Base-by-base conservation (phyloP, 2,888 invertebrate species). In the Drosophila rellima region DNA sequence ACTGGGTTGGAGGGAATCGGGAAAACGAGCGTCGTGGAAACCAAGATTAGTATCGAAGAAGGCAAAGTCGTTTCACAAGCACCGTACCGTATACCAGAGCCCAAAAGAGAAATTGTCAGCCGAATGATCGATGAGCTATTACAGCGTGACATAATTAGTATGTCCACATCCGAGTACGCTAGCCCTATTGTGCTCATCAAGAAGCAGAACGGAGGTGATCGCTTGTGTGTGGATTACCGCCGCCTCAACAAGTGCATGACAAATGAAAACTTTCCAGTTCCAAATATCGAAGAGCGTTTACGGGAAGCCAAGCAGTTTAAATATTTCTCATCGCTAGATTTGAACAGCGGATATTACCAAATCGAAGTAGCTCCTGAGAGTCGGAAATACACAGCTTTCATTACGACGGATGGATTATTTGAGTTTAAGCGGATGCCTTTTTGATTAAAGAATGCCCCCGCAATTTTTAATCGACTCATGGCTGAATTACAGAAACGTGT, bases 361-460 rank as follows among this genome's bases (percentile, higher is more conserved):
- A 48, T 48, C 6, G 18, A 50, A 26, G 15, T 56, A 39, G 31
- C 29, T 18, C 26, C 39, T 5, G 35, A 52, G 11, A 40, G 47
- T 39, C 8, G 40, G 11, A 60, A 47, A 26, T 45, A 47, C 31
- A 70, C 62, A 8, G 62, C 71, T 0, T 74, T 74, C 10, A 54
- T 63, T 18, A 74, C 66, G 0, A 67, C 55, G 0, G 71, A 72
- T n/a, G 74, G 71, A 2, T n/a, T 68, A 5, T 67, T 60, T 13
- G 67, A 75, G 39, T 78, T 74, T 40, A 70, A 69, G 20, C 47
- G 64, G 5, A 68, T 79, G 62, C 66, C 71, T 2, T 66, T 8
- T 45, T 23, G 45, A 23, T 11, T 47, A 1, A 47, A 29, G 47
- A 47, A 47, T 23, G 17, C 47, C 3, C 57, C 65, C 20, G 48